These are phyloP conservation scores for Malacosoma neustria DNA, from an alignment of 2,888 invertebrate genomes.

Conservation along the genomic window DNA sequence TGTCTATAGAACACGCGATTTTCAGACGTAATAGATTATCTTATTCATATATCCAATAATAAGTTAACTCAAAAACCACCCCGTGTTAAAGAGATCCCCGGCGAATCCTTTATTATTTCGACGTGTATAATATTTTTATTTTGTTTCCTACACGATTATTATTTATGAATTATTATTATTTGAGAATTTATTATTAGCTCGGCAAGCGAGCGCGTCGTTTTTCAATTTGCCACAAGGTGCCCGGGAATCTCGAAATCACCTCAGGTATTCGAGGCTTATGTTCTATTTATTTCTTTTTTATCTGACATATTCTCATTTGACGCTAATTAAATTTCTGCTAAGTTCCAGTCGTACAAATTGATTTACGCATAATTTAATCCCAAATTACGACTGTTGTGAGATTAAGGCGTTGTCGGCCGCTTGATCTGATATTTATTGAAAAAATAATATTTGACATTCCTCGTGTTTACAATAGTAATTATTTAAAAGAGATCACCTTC, in stretches of 20 bases:
- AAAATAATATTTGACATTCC: too few species aligned
- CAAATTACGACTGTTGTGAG: conserved; percentile 24
- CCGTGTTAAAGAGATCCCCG: conserved; percentile 38
- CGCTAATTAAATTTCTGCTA: conserved; percentile 56
- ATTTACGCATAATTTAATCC: conserved; percentile 54
- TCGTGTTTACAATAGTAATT: too few species aligned
- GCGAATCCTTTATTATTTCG: conserved; percentile 72
- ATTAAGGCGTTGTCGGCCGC: too few species aligned
- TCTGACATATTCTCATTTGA: conserved; percentile 50
- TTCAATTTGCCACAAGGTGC: conserved; percentile 73
- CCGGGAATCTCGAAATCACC: conserved; percentile 13
- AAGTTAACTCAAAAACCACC: conserved; percentile 30
- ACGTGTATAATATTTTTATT: conserved; percentile 69
- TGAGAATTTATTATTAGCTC: conserved; percentile 69
- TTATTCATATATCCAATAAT: too few species aligned
- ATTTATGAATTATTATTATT: conserved; percentile 76
- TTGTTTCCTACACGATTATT: conserved; percentile 68
- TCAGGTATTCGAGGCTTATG: conserved; percentile 37
- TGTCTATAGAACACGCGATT: too few species aligned
- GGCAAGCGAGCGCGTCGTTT: conserved; percentile 62
- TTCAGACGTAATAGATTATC: too few species aligned
- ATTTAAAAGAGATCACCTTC: too few species aligned
- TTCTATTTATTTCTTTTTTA: conserved; percentile 40
- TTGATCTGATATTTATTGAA: too few species aligned
- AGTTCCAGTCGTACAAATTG: conserved; percentile 51